Base-by-base conservation (phyloP, 2,113 vertebrate genomes). In the Tachysurus vachellii region DNA sequence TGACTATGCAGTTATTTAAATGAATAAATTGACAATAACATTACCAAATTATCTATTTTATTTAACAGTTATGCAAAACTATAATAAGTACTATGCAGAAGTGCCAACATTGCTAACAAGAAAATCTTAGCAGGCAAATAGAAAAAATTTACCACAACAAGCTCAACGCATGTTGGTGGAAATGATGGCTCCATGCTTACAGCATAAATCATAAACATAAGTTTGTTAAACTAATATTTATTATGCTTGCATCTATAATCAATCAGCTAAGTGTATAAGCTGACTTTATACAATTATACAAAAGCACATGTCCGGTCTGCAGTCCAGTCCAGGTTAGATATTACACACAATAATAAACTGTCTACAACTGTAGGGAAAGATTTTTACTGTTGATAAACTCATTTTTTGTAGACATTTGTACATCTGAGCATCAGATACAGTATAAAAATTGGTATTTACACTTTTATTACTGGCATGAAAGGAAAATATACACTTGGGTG, bases 401-500 rank as follows among this genome's bases (percentile, higher is more conserved):
- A 44, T 5, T 53, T 76, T 76, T 76, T n/a, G 47, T 76, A 76
- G 73, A 76, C 73, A 53, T 79, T 31, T 79, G 50, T 79, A 79
- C 13, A 54, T 54, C 73, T 50, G 23, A 76, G 12, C 44, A 76
- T 76, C 44, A 50, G 44, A 76, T 76, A 76, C 44, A 76, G 44
- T 76, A 76, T n/a, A 76, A 76, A 76, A 50, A 76, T 47, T 76
- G 70, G 31, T 71, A 76, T 56, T 79, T 56, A 79, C 76, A 79
- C 53, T 79, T 76, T 76, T 76, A 76, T 50, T 50, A 76, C 50
- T 53, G 14, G 19, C n/a, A 57, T 79, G 17, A 57, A 79, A 56
- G n/a, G 6, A 56, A 77, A 31, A 79, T 79, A 79, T 54, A 31
- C 56, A 77, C 75, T 54, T 54, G 53, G 2, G 14, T 79, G 26